phyloP scores from a whole-genome alignment of 2,113 vertebrate species.

The Sapajus apella region DNA sequence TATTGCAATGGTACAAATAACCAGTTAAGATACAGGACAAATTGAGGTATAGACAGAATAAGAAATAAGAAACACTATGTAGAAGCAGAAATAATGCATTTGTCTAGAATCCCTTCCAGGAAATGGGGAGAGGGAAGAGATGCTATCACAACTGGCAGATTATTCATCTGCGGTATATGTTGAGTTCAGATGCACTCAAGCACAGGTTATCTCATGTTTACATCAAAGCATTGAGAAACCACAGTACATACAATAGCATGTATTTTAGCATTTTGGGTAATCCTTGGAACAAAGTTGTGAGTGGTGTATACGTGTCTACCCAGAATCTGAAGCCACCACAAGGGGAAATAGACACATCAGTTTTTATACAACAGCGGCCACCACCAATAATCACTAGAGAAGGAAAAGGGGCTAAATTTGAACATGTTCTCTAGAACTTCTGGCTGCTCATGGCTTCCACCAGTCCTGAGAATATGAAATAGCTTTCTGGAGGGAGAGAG shows the following conservation, averaged over 20 bases:
- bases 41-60: background rate
- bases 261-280: background rate
- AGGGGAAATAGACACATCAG: background rate
- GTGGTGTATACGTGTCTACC: background rate
- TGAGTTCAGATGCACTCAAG: conserved; percentile 12
- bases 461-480: background rate
- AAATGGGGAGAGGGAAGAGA: background rate
- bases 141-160: background rate
- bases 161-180: conserved; percentile 31
- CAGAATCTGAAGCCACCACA: background rate
- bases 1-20: background rate
- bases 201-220: conserved; percentile 7
- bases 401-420: background rate
- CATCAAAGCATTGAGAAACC: conserved; percentile 35
- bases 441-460: background rate
- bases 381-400: background rate
- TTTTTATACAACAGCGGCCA: conserved; percentile 31
- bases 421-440: conserved; percentile 32
- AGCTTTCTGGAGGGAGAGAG: background rate
- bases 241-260: background rate
- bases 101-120: background rate
- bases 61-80: background rate
- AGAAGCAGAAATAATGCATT: background rate
- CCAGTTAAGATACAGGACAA: background rate
- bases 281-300: background rate